phyloP scores from a whole-genome alignment of 2,797 vertebrate species.

The Mionectes olivaceus region DNA sequence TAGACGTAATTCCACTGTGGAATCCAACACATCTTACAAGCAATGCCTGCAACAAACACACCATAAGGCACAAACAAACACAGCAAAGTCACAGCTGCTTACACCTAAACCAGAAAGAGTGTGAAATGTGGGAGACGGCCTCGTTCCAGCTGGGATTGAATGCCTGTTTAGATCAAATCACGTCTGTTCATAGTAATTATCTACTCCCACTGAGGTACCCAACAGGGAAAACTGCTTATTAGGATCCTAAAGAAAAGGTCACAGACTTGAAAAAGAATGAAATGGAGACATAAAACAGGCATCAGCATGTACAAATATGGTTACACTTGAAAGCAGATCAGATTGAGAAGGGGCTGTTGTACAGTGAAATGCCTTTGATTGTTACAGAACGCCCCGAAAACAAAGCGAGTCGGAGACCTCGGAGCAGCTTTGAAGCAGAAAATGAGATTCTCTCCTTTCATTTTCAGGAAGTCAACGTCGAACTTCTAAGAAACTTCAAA shows the following conservation, averaged over 20 bases:
- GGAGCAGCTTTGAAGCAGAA: slow-evolving; percentile 56
- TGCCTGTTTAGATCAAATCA: background rate
- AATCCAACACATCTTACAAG: background rate
- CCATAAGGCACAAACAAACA: background rate
- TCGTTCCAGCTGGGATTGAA: background rate
- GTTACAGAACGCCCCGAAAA: slow-evolving; percentile 29
- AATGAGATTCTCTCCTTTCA: slow-evolving; percentile 27
- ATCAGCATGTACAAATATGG: slow-evolving; percentile 33
- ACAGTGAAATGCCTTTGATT: slow-evolving; percentile 17
- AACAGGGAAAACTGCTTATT: slow-evolving; percentile 33
- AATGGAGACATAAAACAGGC: slow-evolving; percentile 44
- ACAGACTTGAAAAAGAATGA: slow-evolving; percentile 19
- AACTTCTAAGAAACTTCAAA: slow-evolving; percentile 20
- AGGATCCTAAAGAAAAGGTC: slow-evolving; percentile 38
- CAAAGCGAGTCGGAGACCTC: background rate
- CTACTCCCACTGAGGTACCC: slow-evolving; percentile 15
- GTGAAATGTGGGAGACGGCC: background rate
- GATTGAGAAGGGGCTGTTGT: background rate
- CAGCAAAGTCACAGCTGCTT: background rate
- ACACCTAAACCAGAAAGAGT: background rate
- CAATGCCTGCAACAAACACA: background rate
- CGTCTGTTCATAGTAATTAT: background rate
- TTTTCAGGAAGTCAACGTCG: background rate
- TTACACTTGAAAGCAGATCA: slow-evolving; percentile 25
- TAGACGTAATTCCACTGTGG: fast-evolving